These are phyloP conservation scores for Rhopalosiphum nymphaeae DNA, from an alignment of 2,888 invertebrate species.

Conservation along the genomic window DNA sequence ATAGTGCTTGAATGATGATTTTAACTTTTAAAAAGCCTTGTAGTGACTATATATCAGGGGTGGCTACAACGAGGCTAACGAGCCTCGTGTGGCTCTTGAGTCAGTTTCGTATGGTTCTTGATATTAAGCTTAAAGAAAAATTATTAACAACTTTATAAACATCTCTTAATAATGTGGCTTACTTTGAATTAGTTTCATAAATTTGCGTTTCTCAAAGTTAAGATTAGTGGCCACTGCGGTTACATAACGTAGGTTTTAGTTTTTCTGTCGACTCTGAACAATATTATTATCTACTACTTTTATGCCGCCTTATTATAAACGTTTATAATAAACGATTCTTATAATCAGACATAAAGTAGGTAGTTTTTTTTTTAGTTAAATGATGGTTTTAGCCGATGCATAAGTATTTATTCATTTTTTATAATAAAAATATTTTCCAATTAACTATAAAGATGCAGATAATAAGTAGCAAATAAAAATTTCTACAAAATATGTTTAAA, in stretches of 20 bases:
- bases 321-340: background rate
- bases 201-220: too few species aligned
- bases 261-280: background rate
- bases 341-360: background rate
- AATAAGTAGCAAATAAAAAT: background rate
- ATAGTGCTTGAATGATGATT: too few species aligned
- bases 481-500: background rate
- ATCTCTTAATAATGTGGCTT: too few species aligned
- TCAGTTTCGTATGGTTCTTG: too few species aligned
- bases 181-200: too few species aligned
- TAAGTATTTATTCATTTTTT: background rate
- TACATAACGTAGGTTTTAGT: background rate
- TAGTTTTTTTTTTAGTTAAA: background rate
- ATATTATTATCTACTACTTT: background rate
- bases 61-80: too few species aligned
- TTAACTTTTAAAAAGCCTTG: too few species aligned
- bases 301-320: background rate
- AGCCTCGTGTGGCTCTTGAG: too few species aligned
- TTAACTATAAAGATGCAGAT: background rate
- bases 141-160: too few species aligned
- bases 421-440: background rate
- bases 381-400: background rate
- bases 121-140: too few species aligned
- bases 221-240: too few species aligned
- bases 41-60: too few species aligned